Evolutionary conservation across 1,140 invertebrate genomes (phyloP).

Genomic region (Apis dorsata): DNA sequence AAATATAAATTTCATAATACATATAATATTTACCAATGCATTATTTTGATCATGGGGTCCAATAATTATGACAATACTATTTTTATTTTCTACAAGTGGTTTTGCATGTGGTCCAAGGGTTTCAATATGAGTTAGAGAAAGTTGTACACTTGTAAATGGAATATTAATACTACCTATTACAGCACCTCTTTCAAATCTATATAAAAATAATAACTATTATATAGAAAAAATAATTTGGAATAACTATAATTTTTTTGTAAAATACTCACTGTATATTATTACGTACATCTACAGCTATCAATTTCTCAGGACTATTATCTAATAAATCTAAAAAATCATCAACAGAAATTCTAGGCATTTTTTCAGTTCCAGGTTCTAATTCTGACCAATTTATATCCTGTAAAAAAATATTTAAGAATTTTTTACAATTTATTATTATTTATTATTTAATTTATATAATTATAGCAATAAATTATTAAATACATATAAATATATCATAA

Average conservation of each 20-base stretch:
- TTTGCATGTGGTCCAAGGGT: constrained; percentile 84
- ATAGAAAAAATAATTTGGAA: constrained; percentile 36
- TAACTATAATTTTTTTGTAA: neutral
- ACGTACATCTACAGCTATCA: constrained; percentile 89
- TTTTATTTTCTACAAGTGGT: constrained; percentile 81
- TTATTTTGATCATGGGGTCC: constrained; percentile 88
- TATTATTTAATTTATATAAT: neutral
- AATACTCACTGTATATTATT: constrained; percentile 84
- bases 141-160: constrained; percentile 88
- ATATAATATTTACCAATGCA: constrained; percentile 82
- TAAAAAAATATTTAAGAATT: constrained; percentile 30
- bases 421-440: constrained; percentile 23
- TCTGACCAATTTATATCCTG: constrained; percentile 85
- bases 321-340: constrained; percentile 90
- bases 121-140: constrained; percentile 83
- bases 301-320: constrained; percentile 83
- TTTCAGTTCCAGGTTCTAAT: constrained; percentile 75
- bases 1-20: neutral
- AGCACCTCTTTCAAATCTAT: constrained; percentile 87
- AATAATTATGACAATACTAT: constrained; percentile 89
- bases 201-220: constrained; percentile 50
- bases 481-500: constrained; percentile 17
- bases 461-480: constrained; percentile 16
- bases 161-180: constrained; percentile 92
- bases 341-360: constrained; percentile 88